A percentile compares a stretch with the other conserved stretches of the same genome.
Conservation (phyloP, 1,140 invertebrate species). For the Pseudomyrmex cubaensis region DNA sequence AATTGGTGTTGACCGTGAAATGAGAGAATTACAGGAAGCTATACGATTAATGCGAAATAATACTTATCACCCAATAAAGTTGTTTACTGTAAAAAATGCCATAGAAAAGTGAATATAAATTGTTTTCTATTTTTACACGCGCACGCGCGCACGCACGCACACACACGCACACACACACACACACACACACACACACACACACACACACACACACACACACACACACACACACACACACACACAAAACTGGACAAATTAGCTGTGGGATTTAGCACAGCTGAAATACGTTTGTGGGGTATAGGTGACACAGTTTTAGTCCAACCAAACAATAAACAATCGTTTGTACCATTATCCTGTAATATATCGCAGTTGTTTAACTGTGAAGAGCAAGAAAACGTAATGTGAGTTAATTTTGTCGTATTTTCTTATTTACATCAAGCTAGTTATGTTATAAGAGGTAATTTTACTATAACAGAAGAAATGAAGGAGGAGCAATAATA, state of each 20-base stretch:
- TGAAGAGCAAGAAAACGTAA: slow-evolving; percentile 69
- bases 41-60: slow-evolving; percentile 86
- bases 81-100: slow-evolving; percentile 87
- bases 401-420: slow-evolving; percentile 65
- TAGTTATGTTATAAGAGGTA: neutral
- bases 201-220: slow-evolving; percentile 31
- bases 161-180: too few relatives aligned
- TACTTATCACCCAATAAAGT: slow-evolving; percentile 86
- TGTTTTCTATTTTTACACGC: neutral
- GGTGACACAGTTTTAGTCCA: slow-evolving; percentile 86
- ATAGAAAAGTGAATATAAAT: slow-evolving; percentile 85
- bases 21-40: slow-evolving; percentile 87
- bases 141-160: rapidly evolving
- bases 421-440: slow-evolving; percentile 25
- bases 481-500: slow-evolving; percentile 86
- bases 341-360: slow-evolving; percentile 78
- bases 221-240: neutral
- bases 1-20: slow-evolving; percentile 87
- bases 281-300: slow-evolving; percentile 88
- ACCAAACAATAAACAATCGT: slow-evolving; percentile 73
- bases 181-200: neutral
- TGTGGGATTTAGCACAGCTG: slow-evolving; percentile 87
- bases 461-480: slow-evolving; percentile 70
- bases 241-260: slow-evolving; percentile 86
- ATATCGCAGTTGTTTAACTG: slow-evolving; percentile 68